Evolutionary conservation across 1,140 invertebrate genomes (phyloP).

Genomic region (Aphelenchoides fujianensis): DNA sequence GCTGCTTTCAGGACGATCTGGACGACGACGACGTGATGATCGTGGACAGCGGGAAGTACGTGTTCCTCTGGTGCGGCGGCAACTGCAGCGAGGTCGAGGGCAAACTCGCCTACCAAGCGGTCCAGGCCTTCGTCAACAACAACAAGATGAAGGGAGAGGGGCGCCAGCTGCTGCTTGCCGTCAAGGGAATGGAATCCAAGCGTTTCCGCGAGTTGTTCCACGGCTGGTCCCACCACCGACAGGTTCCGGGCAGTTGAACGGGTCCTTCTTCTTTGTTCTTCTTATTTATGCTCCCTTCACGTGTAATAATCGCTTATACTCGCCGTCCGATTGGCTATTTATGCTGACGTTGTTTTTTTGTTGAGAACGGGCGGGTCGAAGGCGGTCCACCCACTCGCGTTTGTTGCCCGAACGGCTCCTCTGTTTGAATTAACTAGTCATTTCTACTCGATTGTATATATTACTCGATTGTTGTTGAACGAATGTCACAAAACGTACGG

Average conservation of each 20-base stretch:
- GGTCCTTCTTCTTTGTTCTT: too few relatives aligned
- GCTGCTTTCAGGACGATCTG: conserved; percentile 78
- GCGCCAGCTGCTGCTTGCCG: conserved; percentile 83
- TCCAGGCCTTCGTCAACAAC: conserved; percentile 98
- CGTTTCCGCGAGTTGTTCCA: conserved; percentile 98
- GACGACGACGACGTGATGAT: conserved; percentile 99
- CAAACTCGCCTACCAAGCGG: conserved; percentile 95
- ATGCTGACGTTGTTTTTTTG: too few relatives aligned
- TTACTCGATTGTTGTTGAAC: too few relatives aligned
- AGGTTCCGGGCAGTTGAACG: neutral
- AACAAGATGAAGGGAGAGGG: conserved; percentile 91
- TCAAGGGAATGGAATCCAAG: conserved; percentile 91
- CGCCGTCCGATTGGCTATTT: too few relatives aligned
- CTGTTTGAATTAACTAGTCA: too few relatives aligned
- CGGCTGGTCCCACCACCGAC: conserved; percentile 74
- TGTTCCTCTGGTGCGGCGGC: conserved; percentile 94
- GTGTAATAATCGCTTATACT: too few relatives aligned
- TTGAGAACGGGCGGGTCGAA: too few relatives aligned
- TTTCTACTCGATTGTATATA: too few relatives aligned
- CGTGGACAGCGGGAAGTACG: conserved; percentile 92
- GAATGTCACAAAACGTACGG: too few relatives aligned
- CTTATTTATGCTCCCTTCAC: too few relatives aligned
- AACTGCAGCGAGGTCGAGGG: conserved; percentile 93
- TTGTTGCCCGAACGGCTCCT: too few relatives aligned
- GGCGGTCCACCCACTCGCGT: too few relatives aligned